Conservation (phyloP, 2,888 invertebrate species). For the Eupithecia exiguata region DNA sequence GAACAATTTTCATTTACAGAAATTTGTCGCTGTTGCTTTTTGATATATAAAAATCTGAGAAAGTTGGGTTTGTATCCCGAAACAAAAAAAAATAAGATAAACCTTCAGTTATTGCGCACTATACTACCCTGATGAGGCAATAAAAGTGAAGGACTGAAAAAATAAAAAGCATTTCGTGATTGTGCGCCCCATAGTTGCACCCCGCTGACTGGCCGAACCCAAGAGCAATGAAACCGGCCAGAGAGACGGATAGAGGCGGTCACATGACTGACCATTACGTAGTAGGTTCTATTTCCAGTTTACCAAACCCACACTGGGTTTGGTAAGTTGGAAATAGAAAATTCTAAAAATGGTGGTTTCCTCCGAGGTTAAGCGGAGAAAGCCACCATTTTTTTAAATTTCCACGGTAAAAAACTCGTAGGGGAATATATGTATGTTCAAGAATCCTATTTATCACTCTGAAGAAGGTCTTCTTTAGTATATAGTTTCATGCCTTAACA, state of each 20-base stretch:
- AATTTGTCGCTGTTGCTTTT: too few relatives aligned
- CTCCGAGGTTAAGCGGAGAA: neutral
- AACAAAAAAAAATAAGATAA: conserved; percentile 27
- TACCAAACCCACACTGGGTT: neutral
- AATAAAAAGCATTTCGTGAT: conserved; percentile 80
- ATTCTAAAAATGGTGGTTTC: neutral
- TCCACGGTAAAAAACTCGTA: neutral
- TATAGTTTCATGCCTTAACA: too few relatives aligned
- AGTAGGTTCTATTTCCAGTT: too few relatives aligned
- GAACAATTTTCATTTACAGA: too few relatives aligned
- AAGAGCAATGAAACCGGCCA: conserved; percentile 3
- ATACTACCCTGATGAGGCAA: conserved; percentile 75
- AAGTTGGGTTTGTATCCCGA: neutral
- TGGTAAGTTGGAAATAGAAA: neutral
- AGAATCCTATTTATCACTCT: too few relatives aligned
- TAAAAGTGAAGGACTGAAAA: conserved; percentile 70
- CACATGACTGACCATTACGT: neutral
- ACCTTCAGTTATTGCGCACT: conserved; percentile 44
- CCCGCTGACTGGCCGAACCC: conserved; percentile 53
- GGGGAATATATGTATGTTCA: too few relatives aligned
- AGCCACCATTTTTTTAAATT: neutral
- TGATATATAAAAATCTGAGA: neutral
- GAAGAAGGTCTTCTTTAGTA: too few relatives aligned
- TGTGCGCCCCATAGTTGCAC: conserved; percentile 59
- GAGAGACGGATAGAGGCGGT: conserved; percentile 9